Percentiles rank a stretch among this genome's conserved stretches.
phyloP scores from a whole-genome alignment of 2,113 vertebrate genomes.

The Plotosus lineatus region DNA sequence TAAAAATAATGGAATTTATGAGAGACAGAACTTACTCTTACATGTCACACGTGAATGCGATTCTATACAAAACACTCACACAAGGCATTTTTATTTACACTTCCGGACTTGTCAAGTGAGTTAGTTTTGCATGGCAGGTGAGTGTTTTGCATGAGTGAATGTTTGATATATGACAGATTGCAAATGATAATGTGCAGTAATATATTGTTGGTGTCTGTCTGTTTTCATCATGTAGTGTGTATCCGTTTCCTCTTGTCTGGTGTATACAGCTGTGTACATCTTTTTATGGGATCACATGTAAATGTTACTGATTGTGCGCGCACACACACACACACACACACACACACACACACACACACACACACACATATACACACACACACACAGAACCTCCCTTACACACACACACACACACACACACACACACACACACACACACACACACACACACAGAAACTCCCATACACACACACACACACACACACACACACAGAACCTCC shows the following conservation, averaged over 20 bases:
- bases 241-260: conserved; percentile 11
- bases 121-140: conserved; percentile 16
- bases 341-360: background rate
- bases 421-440: background rate
- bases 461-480: background rate
- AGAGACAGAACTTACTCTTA: background rate
- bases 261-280: conserved; percentile 2
- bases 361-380: too few relatives aligned
- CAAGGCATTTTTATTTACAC: background rate
- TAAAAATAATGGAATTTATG: conserved; percentile 6
- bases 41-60: conserved; percentile 27
- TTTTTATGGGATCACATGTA: conserved; percentile 20
- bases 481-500: background rate
- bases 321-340: background rate
- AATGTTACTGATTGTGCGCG: conserved; percentile 27
- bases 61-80: background rate
- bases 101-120: background rate
- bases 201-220: conserved; percentile 4
- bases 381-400: too few relatives aligned
- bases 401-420: background rate
- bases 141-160: conserved; percentile 14
- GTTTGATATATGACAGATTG: conserved; percentile 3
- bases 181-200: conserved; percentile 20
- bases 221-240: background rate
- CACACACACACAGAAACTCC: background rate